A percentile compares a stretch with the other conserved stretches of the same genome.
phyloP scores from a whole-genome alignment of 1,140 invertebrate species.

The Drosophila gunungcola region DNA sequence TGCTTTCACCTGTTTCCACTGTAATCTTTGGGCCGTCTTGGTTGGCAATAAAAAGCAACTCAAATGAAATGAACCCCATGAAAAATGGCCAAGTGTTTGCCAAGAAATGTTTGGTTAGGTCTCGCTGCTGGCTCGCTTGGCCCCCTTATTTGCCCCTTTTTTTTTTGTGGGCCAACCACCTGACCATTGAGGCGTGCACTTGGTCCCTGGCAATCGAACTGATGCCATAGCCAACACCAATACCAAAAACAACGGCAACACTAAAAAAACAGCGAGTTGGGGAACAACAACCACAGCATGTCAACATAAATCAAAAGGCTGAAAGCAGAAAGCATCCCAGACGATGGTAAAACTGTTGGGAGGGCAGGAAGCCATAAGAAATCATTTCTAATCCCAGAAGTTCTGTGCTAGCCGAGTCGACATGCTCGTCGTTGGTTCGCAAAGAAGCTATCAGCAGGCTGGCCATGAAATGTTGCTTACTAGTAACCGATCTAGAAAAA shows the following conservation, averaged over 20 bases:
- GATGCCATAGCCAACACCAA: conserved; percentile 39
- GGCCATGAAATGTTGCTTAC: conserved; percentile 53
- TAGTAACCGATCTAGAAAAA: conserved; percentile 57
- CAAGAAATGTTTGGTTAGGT: conserved; percentile 81
- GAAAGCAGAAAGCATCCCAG: conserved; percentile 55
- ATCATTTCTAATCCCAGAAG: conserved; percentile 82
- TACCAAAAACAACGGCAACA: conserved; percentile 32
- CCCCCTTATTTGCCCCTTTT: neutral
- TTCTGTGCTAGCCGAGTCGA: conserved; percentile 51
- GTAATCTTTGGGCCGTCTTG: conserved; percentile 23
- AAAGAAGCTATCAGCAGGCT: conserved; percentile 66
- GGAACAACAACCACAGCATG: conserved; percentile 65
- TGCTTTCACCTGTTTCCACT: conserved; percentile 8
- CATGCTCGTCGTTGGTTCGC: conserved; percentile 36
- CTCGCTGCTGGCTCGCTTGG: conserved; percentile 19
- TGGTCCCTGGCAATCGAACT: conserved; percentile 67
- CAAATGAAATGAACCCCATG: conserved; percentile 80
- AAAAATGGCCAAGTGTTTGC: conserved; percentile 80
- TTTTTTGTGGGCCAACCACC: conserved; percentile 63
- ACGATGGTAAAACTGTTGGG: conserved; percentile 21
- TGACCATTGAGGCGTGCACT: conserved; percentile 79
- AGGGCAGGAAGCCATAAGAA: conserved; percentile 66
- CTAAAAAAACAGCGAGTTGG: conserved; percentile 21
- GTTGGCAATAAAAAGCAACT: conserved; percentile 76
- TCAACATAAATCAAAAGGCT: conserved; percentile 83